Percentiles rank a stretch among this genome's conserved stretches.
Evolutionary conservation across 2,888 invertebrate species (phyloP).

Genomic region (Pammene aurita): DNA sequence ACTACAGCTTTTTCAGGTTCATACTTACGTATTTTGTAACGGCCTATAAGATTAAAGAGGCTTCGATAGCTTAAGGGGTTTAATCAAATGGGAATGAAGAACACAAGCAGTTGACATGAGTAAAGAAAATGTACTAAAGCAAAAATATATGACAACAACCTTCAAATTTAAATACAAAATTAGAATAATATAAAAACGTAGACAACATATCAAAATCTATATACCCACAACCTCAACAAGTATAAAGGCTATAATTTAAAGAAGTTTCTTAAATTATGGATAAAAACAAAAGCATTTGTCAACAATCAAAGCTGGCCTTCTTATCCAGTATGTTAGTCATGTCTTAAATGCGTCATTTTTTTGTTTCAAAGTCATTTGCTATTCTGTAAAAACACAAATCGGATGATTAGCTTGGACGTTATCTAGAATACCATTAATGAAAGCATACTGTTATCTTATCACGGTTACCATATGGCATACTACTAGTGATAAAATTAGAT

Average conservation of each 20-base stretch:
- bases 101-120: too few relatives aligned
- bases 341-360: not conserved
- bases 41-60: too few relatives aligned
- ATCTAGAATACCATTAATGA: conserved; percentile 30
- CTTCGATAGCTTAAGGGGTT: too few relatives aligned
- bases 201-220: not conserved
- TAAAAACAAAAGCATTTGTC: not conserved
- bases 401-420: conserved; percentile 15
- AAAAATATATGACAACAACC: too few relatives aligned
- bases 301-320: not conserved
- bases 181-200: too few relatives aligned
- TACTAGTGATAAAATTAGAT: conserved; percentile 29
- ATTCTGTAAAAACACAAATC: conserved; percentile 1
- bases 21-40: too few relatives aligned
- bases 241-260: too few relatives aligned
- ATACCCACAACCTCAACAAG: too few relatives aligned
- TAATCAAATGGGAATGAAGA: too few relatives aligned
- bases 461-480: conserved; percentile 29
- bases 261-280: not conserved
- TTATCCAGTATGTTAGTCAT: conserved; percentile 7
- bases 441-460: conserved; percentile 39
- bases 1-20: too few relatives aligned
- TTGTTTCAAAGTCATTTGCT: not conserved
- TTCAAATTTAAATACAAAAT: too few relatives aligned
- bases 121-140: too few relatives aligned